phyloP scores from a whole-genome alignment of 2,888 invertebrate genomes.

The Drosophila eohydei region DNA sequence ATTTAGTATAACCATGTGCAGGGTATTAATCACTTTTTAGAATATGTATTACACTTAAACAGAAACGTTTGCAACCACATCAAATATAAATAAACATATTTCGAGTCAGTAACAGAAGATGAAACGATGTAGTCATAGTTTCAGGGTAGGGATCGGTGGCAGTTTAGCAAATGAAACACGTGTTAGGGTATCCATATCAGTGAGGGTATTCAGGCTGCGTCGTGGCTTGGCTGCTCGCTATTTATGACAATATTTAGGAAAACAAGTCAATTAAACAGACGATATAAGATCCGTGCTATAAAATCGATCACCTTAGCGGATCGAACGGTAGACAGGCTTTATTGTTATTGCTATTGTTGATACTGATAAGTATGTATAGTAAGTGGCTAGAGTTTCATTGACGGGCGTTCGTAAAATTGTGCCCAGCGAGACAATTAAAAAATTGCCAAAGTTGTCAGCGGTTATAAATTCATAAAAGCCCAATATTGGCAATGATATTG shows the following conservation, averaged over 20 bases:
- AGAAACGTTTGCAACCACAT: background rate
- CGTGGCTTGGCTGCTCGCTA: background rate
- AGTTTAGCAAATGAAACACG: too few species aligned
- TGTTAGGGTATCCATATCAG: background rate
- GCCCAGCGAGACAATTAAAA: slow-evolving; percentile 42
- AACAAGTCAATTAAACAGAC: background rate
- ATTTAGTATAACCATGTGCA: slow-evolving; percentile 1
- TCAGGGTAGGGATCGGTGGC: background rate
- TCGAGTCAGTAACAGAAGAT: background rate
- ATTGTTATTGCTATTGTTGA: slow-evolving; percentile 18
- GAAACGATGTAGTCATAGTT: background rate
- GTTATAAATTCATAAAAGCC: slow-evolving; percentile 71
- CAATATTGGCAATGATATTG: slow-evolving; percentile 73
- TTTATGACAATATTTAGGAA: background rate
- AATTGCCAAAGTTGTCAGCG: slow-evolving; percentile 50
- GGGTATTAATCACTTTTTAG: slow-evolving; percentile 12
- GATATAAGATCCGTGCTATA: slow-evolving; percentile 15
- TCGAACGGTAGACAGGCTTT: slow-evolving; percentile 17
- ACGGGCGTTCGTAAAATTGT: slow-evolving; percentile 28
- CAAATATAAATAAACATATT: slow-evolving; percentile 5
- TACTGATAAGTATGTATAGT: slow-evolving; percentile 42
- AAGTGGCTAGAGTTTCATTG: slow-evolving; percentile 47
- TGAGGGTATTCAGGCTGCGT: background rate
- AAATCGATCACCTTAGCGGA: slow-evolving; percentile 7
- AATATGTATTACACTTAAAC: background rate